A percentile compares a stretch with the other conserved stretches of the same genome.
These are phyloP conservation scores for Nymphalis c-album DNA, from an alignment of 2,888 invertebrate genomes.

Conservation along the genomic window DNA sequence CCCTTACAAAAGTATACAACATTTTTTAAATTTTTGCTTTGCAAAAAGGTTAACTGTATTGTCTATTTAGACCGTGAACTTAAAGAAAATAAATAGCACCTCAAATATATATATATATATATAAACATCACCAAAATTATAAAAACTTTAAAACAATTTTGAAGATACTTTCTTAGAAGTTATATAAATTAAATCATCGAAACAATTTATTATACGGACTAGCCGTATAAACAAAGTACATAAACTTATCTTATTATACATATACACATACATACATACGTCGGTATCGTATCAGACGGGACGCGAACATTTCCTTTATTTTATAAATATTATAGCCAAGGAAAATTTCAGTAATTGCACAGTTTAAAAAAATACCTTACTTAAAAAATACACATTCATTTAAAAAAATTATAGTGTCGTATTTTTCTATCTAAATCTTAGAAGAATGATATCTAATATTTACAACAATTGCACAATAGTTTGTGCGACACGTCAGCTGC, in stretches of 20 bases:
- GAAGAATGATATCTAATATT: constrained; percentile 68
- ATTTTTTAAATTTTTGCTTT: constrained; percentile 61
- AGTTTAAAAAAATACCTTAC: constrained; percentile 11
- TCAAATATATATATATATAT: constrained; percentile 29
- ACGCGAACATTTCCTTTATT: constrained; percentile 22
- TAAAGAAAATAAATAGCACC: constrained; percentile 47
- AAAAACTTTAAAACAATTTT: constrained; percentile 30
- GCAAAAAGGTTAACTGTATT: constrained; percentile 72
- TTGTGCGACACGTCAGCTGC: constrained; percentile 71
- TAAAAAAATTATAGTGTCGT: constrained; percentile 23
- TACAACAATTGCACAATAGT: constrained; percentile 67
- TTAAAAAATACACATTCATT: constrained; percentile 21
- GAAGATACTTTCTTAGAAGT: neutral
- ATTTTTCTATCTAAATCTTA: constrained; percentile 71
- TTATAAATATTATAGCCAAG: constrained; percentile 24
- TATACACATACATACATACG: neutral
- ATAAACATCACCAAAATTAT: constrained; percentile 29
- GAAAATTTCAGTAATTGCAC: constrained; percentile 20
- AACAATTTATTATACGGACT: neutral
- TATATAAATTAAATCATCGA: neutral
- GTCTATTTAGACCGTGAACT: constrained; percentile 60
- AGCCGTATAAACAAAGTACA: constrained; percentile 13
- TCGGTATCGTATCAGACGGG: constrained; percentile 26
- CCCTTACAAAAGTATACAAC: constrained; percentile 56
- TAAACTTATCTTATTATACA: neutral